Evolutionary conservation across 2,113 vertebrate species (phyloP).

Genomic region (Ochotona curzoniae): DNA sequence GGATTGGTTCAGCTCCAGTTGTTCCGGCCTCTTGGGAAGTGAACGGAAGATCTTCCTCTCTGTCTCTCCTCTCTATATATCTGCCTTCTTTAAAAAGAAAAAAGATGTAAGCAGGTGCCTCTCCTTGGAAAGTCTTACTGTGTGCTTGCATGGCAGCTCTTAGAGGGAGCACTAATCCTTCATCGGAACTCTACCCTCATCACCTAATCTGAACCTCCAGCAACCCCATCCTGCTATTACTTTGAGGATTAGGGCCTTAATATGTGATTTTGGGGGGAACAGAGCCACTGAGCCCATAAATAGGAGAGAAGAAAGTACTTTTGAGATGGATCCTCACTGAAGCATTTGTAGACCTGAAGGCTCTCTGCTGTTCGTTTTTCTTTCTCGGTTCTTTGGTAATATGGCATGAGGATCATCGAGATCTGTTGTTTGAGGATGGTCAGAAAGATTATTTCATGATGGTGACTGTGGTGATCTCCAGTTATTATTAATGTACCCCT

Average conservation of each 20-base stretch:
- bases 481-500: neutral
- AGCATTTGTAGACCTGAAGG: neutral
- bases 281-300: neutral
- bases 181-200: neutral
- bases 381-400: constrained; percentile 13
- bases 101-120: too few species aligned
- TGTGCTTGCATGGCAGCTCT: neutral
- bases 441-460: constrained; percentile 32
- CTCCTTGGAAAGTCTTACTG: neutral
- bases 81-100: too few species aligned
- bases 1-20: too few species aligned
- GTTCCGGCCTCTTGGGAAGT: too few species aligned
- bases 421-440: constrained; percentile 33
- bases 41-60: too few species aligned
- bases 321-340: neutral
- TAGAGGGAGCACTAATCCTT: neutral
- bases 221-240: neutral
- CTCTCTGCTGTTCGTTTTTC: neutral
- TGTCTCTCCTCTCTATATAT: too few species aligned
- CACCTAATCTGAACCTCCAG: neutral
- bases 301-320: neutral
- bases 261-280: neutral
- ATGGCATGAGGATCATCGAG: neutral
- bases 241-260: neutral
- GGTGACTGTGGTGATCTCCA: neutral